phyloP scores from a whole-genome alignment of 2,888 invertebrate genomes.

The Colletes collaris region DNA sequence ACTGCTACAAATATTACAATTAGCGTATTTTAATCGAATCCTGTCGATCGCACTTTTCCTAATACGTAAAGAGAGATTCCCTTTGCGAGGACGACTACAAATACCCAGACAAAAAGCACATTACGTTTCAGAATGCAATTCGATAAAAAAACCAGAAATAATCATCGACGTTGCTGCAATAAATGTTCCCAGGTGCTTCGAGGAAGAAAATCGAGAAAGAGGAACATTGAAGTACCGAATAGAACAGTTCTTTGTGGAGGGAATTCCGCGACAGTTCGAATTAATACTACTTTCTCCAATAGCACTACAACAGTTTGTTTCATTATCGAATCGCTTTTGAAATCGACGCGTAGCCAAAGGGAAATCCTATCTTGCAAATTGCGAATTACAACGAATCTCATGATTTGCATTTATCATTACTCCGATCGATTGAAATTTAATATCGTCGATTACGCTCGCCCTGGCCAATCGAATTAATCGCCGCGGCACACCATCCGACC shows the following conservation, averaged over 20 bases:
- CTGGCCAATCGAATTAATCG: slow-evolving; percentile 42
- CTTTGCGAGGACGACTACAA: no score
- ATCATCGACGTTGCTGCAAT: background rate
- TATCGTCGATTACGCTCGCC: slow-evolving; percentile 22
- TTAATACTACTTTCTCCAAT: background rate
- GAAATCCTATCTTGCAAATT: background rate
- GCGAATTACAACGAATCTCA: background rate
- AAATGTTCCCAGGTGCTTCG: background rate
- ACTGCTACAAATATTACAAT: no score
- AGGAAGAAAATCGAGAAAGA: no score
- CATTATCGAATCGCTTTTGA: background rate
- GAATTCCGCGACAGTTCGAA: background rate
- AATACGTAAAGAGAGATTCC: no score
- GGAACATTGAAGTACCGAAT: background rate
- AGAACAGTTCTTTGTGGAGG: background rate
- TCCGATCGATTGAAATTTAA: slow-evolving; percentile 38
- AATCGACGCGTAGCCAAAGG: background rate
- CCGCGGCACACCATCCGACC: background rate
- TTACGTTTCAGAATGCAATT: background rate
- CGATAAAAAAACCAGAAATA: background rate
- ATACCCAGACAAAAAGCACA: background rate
- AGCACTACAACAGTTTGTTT: no score
- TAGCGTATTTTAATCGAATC: no score
- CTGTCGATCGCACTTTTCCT: no score
- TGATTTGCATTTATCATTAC: slow-evolving; percentile 24